Conservation (phyloP, 2,113 vertebrate genomes). For the Rhinolophus sinicus region DNA sequence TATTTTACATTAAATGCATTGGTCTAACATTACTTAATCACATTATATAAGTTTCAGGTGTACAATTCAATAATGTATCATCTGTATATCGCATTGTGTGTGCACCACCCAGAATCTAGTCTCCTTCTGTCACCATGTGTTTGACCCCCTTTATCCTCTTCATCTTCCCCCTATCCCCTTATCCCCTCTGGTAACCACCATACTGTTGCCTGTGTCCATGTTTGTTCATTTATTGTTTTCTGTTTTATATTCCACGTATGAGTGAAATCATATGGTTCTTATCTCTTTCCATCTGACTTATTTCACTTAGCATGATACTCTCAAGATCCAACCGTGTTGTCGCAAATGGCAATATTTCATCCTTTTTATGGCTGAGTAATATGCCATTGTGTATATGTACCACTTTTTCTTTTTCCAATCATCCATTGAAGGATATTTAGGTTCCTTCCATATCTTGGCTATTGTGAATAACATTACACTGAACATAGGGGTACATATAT, state of each 20-base stretch:
- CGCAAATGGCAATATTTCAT: background rate
- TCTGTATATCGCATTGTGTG: no score
- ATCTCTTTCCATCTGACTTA: background rate
- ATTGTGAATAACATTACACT: no score
- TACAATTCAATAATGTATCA: background rate
- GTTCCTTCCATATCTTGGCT: background rate
- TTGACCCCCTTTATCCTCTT: background rate
- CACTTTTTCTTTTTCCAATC: background rate
- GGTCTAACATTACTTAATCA: background rate
- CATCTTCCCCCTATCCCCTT: background rate
- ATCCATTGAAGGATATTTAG: background rate
- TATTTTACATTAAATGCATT: background rate
- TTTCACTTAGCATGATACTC: background rate
- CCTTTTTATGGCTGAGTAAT: background rate
- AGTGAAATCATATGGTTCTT: background rate
- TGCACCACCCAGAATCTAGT: background rate
- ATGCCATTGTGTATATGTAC: background rate
- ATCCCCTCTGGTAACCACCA: background rate
- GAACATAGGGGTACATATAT: background rate
- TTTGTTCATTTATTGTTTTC: background rate
- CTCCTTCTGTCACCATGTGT: no score
- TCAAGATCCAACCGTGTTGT: background rate
- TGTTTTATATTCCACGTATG: no score
- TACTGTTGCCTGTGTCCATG: background rate
- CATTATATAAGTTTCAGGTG: background rate